phyloP scores from a whole-genome alignment of 2,888 invertebrate species.

The Pecten maximus region DNA sequence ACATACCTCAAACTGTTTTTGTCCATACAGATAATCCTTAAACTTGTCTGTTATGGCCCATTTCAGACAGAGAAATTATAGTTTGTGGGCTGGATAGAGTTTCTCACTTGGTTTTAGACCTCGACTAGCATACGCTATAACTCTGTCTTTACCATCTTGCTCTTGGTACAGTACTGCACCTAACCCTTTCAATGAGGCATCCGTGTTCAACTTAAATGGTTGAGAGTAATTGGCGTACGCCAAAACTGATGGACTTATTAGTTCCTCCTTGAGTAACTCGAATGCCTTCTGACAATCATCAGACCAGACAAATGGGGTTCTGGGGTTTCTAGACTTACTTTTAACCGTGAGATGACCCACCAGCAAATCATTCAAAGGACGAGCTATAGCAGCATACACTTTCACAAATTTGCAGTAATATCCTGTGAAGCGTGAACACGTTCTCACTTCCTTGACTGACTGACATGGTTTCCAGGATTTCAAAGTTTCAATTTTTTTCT shows the following conservation, averaged over 20 bases:
- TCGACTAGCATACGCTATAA: constrained; percentile 38
- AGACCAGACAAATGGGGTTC: no score
- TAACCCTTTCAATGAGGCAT: constrained; percentile 22
- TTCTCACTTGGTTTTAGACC: constrained; percentile 7
- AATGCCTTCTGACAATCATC: constrained; percentile 3
- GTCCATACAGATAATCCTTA: no score
- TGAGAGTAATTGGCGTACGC: background rate
- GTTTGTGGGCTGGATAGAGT: constrained; percentile 31
- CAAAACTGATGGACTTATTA: constrained; percentile 33
- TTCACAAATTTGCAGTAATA: constrained; percentile 51
- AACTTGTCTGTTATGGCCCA: constrained; percentile 42
- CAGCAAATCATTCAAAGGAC: constrained; percentile 54
- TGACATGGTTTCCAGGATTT: no score
- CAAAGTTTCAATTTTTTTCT: no score
- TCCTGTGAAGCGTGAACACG: constrained; percentile 48
- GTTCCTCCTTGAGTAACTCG: background rate
- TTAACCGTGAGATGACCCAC: constrained; percentile 46
- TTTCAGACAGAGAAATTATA: background rate
- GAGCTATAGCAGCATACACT: constrained; percentile 45
- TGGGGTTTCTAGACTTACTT: no score
- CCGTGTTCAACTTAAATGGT: constrained; percentile 37
- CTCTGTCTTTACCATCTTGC: constrained; percentile 18
- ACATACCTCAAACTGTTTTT: no score
- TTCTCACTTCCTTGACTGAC: constrained; percentile 43
- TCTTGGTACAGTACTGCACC: constrained; percentile 40